A percentile compares a stretch with the other conserved stretches of the same genome.
These are phyloP conservation scores for Netelia melanura DNA, from an alignment of 2,888 invertebrate species.

Conservation along the genomic window DNA sequence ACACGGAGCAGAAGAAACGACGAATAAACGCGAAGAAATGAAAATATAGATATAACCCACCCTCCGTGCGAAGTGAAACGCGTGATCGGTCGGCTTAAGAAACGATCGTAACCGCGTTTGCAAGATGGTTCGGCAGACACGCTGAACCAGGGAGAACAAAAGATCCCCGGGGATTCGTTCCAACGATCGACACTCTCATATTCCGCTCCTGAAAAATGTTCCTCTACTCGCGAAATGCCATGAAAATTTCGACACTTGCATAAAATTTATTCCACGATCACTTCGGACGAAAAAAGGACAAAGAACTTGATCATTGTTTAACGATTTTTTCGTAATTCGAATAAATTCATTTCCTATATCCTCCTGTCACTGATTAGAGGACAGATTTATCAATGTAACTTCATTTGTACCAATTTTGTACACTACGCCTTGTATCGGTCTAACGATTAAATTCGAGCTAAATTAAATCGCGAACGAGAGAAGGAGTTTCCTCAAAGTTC, in stretches of 20 bases:
- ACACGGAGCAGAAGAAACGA: slow-evolving; percentile 3
- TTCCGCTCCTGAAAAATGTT: not conserved
- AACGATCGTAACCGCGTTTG: slow-evolving; percentile 27
- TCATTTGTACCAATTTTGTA: not conserved
- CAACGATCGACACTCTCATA: slow-evolving; percentile 1
- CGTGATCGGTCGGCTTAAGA: slow-evolving; percentile 11
- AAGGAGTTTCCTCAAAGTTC: slow-evolving; percentile 40
- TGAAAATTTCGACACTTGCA: not conserved
- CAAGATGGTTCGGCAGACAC: slow-evolving; percentile 24
- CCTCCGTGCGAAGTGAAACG: slow-evolving; percentile 10
- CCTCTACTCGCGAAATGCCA: not conserved
- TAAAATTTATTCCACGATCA: not conserved
- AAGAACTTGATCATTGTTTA: too few species aligned
- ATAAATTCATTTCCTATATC: too few species aligned
- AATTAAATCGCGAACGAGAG: slow-evolving; percentile 17
- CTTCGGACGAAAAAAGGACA: too few species aligned
- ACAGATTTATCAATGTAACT: too few species aligned
- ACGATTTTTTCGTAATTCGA: too few species aligned
- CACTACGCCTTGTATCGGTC: slow-evolving; percentile 20
- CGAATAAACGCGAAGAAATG: slow-evolving; percentile 19
- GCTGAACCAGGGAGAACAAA: slow-evolving; percentile 1
- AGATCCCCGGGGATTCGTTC: slow-evolving; percentile 8
- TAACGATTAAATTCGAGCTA: slow-evolving; percentile 43
- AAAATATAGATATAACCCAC: slow-evolving; percentile 27
- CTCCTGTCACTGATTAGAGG: too few species aligned